Base-by-base conservation (phyloP, 2,113 vertebrate species). In the Prunella himalayana region DNA sequence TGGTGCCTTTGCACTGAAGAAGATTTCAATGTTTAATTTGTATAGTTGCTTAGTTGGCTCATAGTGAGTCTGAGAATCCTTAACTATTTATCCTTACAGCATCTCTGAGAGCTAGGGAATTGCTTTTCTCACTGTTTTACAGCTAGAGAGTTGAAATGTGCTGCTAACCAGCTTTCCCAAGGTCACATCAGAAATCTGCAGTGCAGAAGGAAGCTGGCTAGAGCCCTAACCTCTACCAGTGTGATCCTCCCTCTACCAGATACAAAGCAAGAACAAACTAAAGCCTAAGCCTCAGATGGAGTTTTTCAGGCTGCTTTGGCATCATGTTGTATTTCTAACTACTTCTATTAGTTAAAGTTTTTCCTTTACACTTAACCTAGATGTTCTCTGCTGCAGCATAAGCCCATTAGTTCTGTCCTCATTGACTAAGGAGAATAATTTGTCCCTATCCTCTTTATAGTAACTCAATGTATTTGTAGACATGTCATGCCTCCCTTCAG, bases 391-490 rank as follows among this genome's bases (percentile, higher is more conserved):
- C 72, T 66, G 70, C 24, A 91, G 64, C 21, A 82, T 54, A 72
- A 93, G 61, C 73, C 63, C 42, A 57, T 95, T 95, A 96, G 71
- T 90, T 95, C 61, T 94, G 66, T 87, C 68, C 64, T 96, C 44
- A 68, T 33, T 95, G 66, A 72, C 68, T 95, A 94, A 92, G 94
- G 82, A 90, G 91, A 94, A 73, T 92, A 94, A 84, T 65, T 95
- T 82, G 44, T 83, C n/a, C 69, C 33, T 81, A 69, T 95, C 61
- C 69, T 93, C 49, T 84, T 93, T 77, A 89, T 65, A 90, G 49
- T 39, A 57, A 76, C 13, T 64, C 51, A 71, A 19, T 80, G 53
- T n/a, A 73, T 92, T 93, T 95, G 94, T 64, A 85, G 37, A 86
- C 33, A 68, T 76, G 91, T 66, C 92, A 95, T 80, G 60, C 33